phyloP scores from a whole-genome alignment of 1,140 invertebrate species.

The Drosophila melanica region DNA sequence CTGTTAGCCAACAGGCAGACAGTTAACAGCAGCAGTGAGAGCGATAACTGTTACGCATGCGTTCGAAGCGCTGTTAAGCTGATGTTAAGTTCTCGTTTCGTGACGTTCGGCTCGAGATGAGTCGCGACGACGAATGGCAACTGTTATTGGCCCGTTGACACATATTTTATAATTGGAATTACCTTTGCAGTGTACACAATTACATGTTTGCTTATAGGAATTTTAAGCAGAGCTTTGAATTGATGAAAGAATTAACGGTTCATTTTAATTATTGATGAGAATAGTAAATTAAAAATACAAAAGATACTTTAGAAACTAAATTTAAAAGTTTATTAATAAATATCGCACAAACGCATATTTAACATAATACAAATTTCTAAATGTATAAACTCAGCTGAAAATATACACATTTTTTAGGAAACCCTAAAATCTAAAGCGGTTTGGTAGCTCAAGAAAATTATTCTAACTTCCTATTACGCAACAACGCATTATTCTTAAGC shows the following conservation, averaged over 20 bases:
- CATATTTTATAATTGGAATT: slow-evolving; percentile 77
- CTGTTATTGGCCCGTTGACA: slow-evolving; percentile 73
- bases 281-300: no score
- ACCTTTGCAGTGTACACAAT: slow-evolving; percentile 46
- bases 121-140: slow-evolving; percentile 10
- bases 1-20: slow-evolving; percentile 35
- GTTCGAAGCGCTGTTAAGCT: slow-evolving; percentile 18
- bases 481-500: not conserved
- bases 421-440: not conserved
- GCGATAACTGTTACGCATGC: slow-evolving; percentile 31
- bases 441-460: not conserved
- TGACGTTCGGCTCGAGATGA: slow-evolving; percentile 8
- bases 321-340: no score
- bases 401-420: no score
- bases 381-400: no score
- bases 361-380: no score
- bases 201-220: not conserved
- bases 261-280: no score
- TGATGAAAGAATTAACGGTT: not conserved
- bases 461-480: not conserved
- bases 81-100: slow-evolving; percentile 9
- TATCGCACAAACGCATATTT: no score
- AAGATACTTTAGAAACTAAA: no score
- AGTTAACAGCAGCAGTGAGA: slow-evolving; percentile 31
- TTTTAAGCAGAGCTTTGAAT: slow-evolving; percentile 8